Evolutionary conservation across 1,140 invertebrate species (phyloP), one percentile per base, ranked within the genome.

Genomic region (Aphaenogaster floridana): DNA sequence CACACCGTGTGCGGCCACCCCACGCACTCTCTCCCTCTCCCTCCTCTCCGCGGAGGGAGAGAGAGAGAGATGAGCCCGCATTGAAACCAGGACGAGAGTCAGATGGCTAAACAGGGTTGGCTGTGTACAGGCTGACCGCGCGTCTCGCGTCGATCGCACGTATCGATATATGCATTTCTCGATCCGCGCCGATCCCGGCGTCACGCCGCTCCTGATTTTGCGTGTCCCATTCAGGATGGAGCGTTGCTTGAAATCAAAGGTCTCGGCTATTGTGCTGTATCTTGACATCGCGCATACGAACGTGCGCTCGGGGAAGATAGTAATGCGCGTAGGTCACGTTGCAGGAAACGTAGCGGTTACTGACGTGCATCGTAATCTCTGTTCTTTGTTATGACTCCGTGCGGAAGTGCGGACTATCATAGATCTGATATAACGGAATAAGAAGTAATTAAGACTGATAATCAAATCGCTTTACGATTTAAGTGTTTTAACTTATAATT

Each of bases 31-130:
- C 68, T 17, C n/a, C 13, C 72, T 76, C 13, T 39, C 7, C 2
- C 64, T 42, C 21, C 42, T 42, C 86, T 68, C 72, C 81, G 54
- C 54, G 39, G 39, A 61, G 78, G 76, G 92, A 93, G 92, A 93
- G 93, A 94, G 21, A 80, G 92, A 93, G 92, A 93, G 93, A 94
- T 93, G 92, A 92, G 89, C 91, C 88, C 72, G 93, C 92, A 93
- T 93, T 92, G 91, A 93, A 93, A 91, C 86, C 72, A 83, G 88
- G 39, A 88, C 78, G 81, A 88, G 86, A 90, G 42, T 87, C 76
- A 52, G 61, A 80, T 68, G 80, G 74, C 63, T 54, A 86, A 63
- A 88, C 91, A 87, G 77, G 64, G 54, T 85, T 87, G 76, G 80
- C 39, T 74, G 52, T 59, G 45, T 28, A 50, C 39, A 66, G 63